These are phyloP conservation scores for Emmelina monodactyla DNA, from an alignment of 2,888 invertebrate genomes.

Conservation along the genomic window DNA sequence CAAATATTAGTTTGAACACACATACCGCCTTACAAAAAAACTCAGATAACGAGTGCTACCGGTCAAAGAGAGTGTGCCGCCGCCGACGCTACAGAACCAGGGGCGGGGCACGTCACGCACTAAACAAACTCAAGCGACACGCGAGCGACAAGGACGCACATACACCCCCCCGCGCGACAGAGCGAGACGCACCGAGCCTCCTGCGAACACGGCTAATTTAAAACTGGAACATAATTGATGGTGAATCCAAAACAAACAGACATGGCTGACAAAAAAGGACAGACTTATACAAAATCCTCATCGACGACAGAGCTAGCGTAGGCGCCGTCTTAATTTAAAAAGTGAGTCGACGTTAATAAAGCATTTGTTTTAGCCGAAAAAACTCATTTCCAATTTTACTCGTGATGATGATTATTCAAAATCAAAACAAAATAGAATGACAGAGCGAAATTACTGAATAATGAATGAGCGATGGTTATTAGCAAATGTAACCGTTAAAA, in stretches of 20 bases:
- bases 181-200: slow-evolving; percentile 40
- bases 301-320: slow-evolving; percentile 44
- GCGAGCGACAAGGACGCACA: slow-evolving; percentile 34
- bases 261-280: slow-evolving; percentile 61
- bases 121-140: slow-evolving; percentile 49
- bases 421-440: slow-evolving; percentile 48
- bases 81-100: slow-evolving; percentile 25
- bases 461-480: slow-evolving; percentile 43
- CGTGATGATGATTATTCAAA: slow-evolving; percentile 42
- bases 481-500: slow-evolving; percentile 48
- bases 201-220: slow-evolving; percentile 49
- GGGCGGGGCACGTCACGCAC: slow-evolving; percentile 63
- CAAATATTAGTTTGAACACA: slow-evolving; percentile 59
- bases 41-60: slow-evolving; percentile 59
- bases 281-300: slow-evolving; percentile 53
- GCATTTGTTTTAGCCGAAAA: slow-evolving; percentile 33
- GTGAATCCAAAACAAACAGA: slow-evolving; percentile 63
- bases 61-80: slow-evolving; percentile 52
- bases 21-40: slow-evolving; percentile 43
- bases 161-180: slow-evolving; percentile 19
- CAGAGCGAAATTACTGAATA: slow-evolving; percentile 33
- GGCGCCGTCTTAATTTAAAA: slow-evolving; percentile 45
- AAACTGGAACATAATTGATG: slow-evolving; percentile 62
- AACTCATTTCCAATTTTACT: slow-evolving; percentile 43
- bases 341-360: slow-evolving; percentile 37